Conservation (phyloP, 1,140 invertebrate species). For the Lordiphosa clarofinis region DNA sequence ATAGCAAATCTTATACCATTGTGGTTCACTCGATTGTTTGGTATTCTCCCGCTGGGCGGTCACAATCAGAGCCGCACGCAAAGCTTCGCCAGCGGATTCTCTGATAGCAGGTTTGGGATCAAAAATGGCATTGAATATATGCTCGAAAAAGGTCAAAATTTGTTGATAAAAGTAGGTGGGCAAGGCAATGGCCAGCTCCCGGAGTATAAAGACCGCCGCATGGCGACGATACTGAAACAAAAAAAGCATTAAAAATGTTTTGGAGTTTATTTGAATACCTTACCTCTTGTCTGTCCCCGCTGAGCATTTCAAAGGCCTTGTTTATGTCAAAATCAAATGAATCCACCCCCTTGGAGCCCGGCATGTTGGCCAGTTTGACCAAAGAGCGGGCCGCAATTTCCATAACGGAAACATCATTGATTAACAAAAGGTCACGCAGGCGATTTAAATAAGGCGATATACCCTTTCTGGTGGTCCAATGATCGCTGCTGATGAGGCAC, state of each 20-base stretch:
- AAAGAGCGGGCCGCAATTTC: conserved; percentile 97
- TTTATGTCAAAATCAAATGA: conserved; percentile 98
- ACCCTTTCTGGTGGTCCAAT: conserved; percentile 93
- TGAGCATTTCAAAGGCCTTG: conserved; percentile 95
- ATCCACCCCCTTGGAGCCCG: conserved; percentile 95
- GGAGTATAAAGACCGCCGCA: conserved; percentile 94
- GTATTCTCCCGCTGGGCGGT: conserved; percentile 95
- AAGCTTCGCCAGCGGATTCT: conserved; percentile 94
- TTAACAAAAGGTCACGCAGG: conserved; percentile 92
- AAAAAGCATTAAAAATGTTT: conserved; percentile 4
- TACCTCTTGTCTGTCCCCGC: conserved; percentile 91
- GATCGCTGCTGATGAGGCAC: conserved; percentile 94
- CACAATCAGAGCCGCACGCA: conserved; percentile 95
- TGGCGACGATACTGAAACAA: conserved; percentile 88
- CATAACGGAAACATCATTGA: conserved; percentile 95
- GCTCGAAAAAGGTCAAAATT: conserved; percentile 97
- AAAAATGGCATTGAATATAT: conserved; percentile 94
- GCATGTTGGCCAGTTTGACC: conserved; percentile 93
- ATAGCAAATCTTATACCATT: conserved; percentile 96
- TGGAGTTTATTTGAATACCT: too few species aligned
- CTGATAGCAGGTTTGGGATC: conserved; percentile 96
- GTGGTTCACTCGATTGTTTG: conserved; percentile 92
- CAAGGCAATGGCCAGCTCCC: conserved; percentile 96
- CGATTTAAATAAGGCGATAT: conserved; percentile 97
- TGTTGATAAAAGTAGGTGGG: conserved; percentile 99